These are phyloP conservation scores for Campoletis raptor DNA, from an alignment of 2,888 invertebrate species.

Conservation along the genomic window DNA sequence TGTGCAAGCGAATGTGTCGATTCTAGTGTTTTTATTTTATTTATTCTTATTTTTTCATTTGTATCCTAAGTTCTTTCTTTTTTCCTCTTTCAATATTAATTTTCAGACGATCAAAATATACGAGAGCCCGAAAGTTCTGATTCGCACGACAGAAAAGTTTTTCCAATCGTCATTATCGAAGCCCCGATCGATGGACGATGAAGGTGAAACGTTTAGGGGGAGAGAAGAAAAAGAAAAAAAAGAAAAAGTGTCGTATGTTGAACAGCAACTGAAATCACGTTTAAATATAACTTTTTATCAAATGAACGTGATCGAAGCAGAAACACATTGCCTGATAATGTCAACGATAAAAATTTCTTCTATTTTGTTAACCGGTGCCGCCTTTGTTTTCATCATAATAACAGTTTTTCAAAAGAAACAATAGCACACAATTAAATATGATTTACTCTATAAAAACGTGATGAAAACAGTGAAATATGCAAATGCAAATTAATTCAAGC, in stretches of 20 bases:
- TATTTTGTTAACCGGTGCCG: background rate
- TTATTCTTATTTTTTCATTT: background rate
- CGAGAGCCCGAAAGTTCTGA: slow-evolving; percentile 42
- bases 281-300: background rate
- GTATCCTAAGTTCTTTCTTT: background rate
- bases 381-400: background rate
- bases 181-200: slow-evolving; percentile 27
- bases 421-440: background rate
- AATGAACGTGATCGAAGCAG: background rate
- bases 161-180: slow-evolving; percentile 39
- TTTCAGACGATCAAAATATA: background rate
- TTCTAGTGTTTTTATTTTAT: background rate
- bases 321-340: background rate
- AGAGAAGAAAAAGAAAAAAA: background rate
- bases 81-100: background rate
- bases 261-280: background rate
- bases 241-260: background rate
- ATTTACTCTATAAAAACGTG: background rate
- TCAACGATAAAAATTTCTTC: background rate
- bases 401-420: background rate
- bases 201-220: slow-evolving; percentile 38
- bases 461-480: background rate
- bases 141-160: slow-evolving; percentile 52
- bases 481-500: background rate
- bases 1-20: background rate